Percentiles rank a stretch among this genome's conserved stretches.
phyloP scores from a whole-genome alignment of 1,140 invertebrate species.

The Anastrepha obliqua region DNA sequence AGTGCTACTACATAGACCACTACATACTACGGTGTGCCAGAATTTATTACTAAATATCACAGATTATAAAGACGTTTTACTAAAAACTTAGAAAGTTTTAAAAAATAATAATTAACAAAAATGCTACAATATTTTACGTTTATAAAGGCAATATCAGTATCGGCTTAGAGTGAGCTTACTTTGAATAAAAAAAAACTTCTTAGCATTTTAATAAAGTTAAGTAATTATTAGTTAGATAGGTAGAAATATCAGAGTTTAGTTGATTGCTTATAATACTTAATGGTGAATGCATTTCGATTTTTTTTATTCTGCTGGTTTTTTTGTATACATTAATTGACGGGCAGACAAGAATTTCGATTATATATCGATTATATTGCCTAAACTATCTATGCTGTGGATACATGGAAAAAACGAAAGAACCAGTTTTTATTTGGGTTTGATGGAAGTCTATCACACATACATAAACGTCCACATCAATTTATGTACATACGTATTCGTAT shows the following conservation, averaged over 20 bases:
- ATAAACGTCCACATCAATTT: conserved; percentile 27
- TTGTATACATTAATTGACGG: not conserved
- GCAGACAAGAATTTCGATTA: too few relatives aligned
- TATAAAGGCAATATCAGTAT: too few relatives aligned
- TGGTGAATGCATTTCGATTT: not conserved
- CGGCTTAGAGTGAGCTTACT: too few relatives aligned
- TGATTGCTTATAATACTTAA: not conserved
- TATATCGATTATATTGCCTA: too few relatives aligned
- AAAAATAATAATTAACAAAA: not conserved
- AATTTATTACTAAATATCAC: too few relatives aligned
- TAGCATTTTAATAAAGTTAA: conserved; percentile 29
- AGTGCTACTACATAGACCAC: too few relatives aligned
- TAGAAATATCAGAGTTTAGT: not conserved
- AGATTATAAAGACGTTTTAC: too few relatives aligned
- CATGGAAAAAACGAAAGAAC: not conserved
- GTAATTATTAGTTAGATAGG: not conserved
- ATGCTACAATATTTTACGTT: too few relatives aligned
- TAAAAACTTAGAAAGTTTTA: not conserved
- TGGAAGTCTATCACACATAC: not conserved
- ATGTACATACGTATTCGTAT: not conserved
- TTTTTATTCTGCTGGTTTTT: conserved; percentile 5
- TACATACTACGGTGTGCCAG: too few relatives aligned
- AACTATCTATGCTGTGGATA: not conserved
- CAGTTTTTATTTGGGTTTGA: not conserved
- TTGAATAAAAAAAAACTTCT: too few relatives aligned